These are phyloP conservation scores for Eleginops maclovinus DNA, from an alignment of 2,113 vertebrate genomes.

Conservation along the genomic window DNA sequence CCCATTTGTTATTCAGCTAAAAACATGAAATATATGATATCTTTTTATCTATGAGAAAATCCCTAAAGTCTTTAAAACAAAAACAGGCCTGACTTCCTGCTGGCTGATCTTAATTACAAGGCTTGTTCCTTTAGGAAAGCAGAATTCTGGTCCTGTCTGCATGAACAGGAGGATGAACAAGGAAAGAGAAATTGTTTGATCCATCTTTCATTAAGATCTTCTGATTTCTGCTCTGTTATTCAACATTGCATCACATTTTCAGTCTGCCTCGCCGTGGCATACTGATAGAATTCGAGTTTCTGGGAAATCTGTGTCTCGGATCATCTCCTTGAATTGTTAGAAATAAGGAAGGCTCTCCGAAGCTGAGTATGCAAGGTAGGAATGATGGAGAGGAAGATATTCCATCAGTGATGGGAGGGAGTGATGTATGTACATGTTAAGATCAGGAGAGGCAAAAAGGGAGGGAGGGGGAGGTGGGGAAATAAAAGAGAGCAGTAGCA, in stretches of 20 bases:
- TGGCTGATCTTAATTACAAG: neutral
- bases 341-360: neutral
- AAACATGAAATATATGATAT: neutral
- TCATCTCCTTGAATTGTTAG: conserved; percentile 39
- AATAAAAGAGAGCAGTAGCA: neutral
- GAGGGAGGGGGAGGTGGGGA: neutral
- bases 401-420: neutral
- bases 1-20: neutral
- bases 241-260: conserved; percentile 47
- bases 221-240: conserved; percentile 51
- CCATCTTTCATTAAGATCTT: conserved; percentile 41
- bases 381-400: neutral
- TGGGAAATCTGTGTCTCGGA: conserved; percentile 17
- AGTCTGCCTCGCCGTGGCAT: conserved; percentile 2
- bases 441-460: neutral
- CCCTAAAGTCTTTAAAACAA: neutral
- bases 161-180: conserved; percentile 9
- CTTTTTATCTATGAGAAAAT: neutral
- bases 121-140: neutral
- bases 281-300: conserved; percentile 22
- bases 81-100: neutral
- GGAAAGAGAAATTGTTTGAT: conserved; percentile 30
- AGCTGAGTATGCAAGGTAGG: neutral
- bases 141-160: neutral
- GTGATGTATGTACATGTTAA: neutral